Base-by-base conservation (phyloP, 1,140 invertebrate species). In the Gonatopus flavifemur region DNA sequence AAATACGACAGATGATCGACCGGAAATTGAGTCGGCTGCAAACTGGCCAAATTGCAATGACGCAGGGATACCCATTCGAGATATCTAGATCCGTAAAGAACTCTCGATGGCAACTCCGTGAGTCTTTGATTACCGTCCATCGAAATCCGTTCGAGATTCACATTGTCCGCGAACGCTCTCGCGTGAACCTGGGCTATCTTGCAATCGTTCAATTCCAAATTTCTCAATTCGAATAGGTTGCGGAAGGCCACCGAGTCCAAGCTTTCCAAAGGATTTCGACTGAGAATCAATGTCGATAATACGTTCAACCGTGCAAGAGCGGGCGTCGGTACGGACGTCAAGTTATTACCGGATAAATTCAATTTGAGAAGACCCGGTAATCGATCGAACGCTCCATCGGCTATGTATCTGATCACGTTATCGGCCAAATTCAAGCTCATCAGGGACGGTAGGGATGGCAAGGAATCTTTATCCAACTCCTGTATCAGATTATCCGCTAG, bases 81-180 rank as follows among this genome's bases (percentile, higher is more conserved):
- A 62, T 88, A 85, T 2, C 87, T 85, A 62, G 90, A 90, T 12
- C 85, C 85, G 59, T 89, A 86, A 58, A 93, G 87, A 25, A 91
- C 74, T 61, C 85, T 81, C 15, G 83, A 80, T 1, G 88, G 88
- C 37, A 93, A 76, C 55, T 82, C 83, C 31, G 74, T 78, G 18
- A 92, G 75, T 55, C 84, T 83, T 6, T 85, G 81, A 72, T 92
- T 91, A 61, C 87, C 84, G 66, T 90, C 87, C 76, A 92, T 80
- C 67, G 84, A 84, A 55, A 93, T 83, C 43, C 81, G 82, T 66
- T 91, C 87, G 41, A 93, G 77, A 66, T 90, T 88, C 18, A 89
- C 88, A 70, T 92, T 92, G 76, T 91, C 90, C 30, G 88, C 86
- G 66, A 92, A 90, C 33, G 89, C 87, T 73, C 86, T 79, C 8